Base-by-base conservation (phyloP, 2,888 invertebrate genomes). In the Drymonia ruficornis region DNA sequence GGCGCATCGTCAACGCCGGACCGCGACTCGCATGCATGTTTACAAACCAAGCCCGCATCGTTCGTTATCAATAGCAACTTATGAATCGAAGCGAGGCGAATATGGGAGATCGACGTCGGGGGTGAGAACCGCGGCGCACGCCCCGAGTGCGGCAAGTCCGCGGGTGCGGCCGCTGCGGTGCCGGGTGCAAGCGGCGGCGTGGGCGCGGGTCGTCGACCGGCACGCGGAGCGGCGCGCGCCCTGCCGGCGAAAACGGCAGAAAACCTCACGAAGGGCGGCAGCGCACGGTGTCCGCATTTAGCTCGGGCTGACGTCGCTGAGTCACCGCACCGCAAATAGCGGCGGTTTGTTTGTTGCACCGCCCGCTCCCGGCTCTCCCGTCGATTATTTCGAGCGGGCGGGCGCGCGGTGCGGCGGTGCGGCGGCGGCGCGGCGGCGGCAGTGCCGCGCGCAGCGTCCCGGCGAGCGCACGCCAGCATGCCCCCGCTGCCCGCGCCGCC, bases 221-320 rank as follows among this genome's bases (percentile, higher is more conserved):
- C 72, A 82, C 68, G 75, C 76, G 78, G 80, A 70, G 70, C 75
- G 71, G 71, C 67, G 77, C 70, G 79, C 87, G 87, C 89, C 88
- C 87, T 88, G 85, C 86, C 83, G 81, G 84, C 84, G 85, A 83
- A 82, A 84, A 83, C 85, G 85, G 87, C 85, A 87, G 85, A 86
- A 87, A 90, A 89, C 86, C 91, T 90, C 83, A 80, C 87, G 90
- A 91, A 92, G 91, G 91, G 87, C 86, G 87, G 87, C 91, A 86
- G 89, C 89, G 83, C 87, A 87, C 89, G 86, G 86, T 73, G 82
- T 89, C 92, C 91, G 89, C 91, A 86, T 92, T 87, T 92, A 92
- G 92, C 92, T 86, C 88, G 85, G 87, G 80, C 88, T 88, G 86
- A 86, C 87, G 88, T 75, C 78, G 84, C 83, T 93, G 92, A 92